phyloP scores from a whole-genome alignment of 2,888 invertebrate species.

The Netelia melanura region DNA sequence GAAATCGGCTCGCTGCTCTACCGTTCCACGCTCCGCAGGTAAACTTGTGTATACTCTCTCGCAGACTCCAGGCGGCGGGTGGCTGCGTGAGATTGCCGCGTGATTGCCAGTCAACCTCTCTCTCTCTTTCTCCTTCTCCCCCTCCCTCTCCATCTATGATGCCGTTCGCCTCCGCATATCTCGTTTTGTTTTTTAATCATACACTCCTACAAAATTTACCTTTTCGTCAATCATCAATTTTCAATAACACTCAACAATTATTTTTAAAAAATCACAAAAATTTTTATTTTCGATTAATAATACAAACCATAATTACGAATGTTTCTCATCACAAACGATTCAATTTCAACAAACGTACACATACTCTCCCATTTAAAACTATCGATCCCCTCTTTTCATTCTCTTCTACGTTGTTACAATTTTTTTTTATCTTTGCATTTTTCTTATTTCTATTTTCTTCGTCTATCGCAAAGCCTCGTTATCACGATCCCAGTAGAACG shows the following conservation, averaged over 20 bases:
- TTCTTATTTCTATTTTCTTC: constrained; percentile 5
- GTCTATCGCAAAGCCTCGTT: constrained; percentile 44
- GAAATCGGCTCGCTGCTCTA: constrained; percentile 37
- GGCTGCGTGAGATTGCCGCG: constrained; percentile 63
- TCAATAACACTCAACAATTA: too few relatives aligned
- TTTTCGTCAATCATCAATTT: neutral
- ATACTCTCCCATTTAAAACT: neutral
- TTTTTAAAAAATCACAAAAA: too few relatives aligned
- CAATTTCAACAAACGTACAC: too few relatives aligned
- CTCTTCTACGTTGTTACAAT: neutral
- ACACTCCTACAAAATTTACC: neutral
- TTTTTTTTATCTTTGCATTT: neutral
- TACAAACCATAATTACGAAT: too few relatives aligned
- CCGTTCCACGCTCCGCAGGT: constrained; percentile 5
- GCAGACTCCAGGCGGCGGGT: constrained; percentile 61
- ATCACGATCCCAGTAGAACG: constrained; percentile 28
- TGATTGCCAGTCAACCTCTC: constrained; percentile 47
- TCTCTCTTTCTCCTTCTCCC: constrained; percentile 19
- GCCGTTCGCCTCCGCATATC: constrained; percentile 64
- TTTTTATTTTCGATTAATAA: too few relatives aligned
- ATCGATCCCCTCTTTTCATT: constrained; percentile 24
- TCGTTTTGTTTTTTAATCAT: neutral
- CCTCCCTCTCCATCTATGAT: constrained; percentile 23
- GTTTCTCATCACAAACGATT: too few relatives aligned
- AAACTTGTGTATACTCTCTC: constrained; percentile 23